Conservation (phyloP, 1,140 invertebrate species). For the Phymorhynchus buccinoides region DNA sequence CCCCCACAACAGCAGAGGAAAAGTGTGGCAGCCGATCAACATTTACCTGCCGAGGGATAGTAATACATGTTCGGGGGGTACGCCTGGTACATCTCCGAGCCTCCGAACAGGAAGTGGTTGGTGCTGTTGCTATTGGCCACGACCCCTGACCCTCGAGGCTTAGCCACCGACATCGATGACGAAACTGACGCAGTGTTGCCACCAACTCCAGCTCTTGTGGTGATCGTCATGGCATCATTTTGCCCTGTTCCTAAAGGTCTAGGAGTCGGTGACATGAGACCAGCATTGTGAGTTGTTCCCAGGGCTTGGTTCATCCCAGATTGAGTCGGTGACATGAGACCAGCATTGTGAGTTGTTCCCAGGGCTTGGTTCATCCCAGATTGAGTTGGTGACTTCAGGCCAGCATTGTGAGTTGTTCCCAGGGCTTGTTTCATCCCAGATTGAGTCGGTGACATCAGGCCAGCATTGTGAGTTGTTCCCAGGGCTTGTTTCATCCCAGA, state of each 20-base stretch:
- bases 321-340: background rate
- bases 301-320: too few relatives aligned
- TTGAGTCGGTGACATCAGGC: too few relatives aligned
- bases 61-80: background rate
- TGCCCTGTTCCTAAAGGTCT: too few relatives aligned
- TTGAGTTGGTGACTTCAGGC: too few relatives aligned
- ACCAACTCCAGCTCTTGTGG: background rate
- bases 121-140: background rate
- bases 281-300: too few relatives aligned
- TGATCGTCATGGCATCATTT: background rate
- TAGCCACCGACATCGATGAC: background rate
- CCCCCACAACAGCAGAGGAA: conserved; percentile 4
- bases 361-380: too few relatives aligned
- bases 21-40: background rate
- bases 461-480: too few relatives aligned
- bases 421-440: too few relatives aligned
- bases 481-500: too few relatives aligned
- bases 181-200: background rate
- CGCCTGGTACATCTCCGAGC: background rate
- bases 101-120: background rate
- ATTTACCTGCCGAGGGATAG: conserved; percentile 6
- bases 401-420: too few relatives aligned
- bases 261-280: too few relatives aligned
- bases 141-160: background rate
- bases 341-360: background rate